phyloP scores from a whole-genome alignment of 2,888 invertebrate genomes.

The Suillia variegata region DNA sequence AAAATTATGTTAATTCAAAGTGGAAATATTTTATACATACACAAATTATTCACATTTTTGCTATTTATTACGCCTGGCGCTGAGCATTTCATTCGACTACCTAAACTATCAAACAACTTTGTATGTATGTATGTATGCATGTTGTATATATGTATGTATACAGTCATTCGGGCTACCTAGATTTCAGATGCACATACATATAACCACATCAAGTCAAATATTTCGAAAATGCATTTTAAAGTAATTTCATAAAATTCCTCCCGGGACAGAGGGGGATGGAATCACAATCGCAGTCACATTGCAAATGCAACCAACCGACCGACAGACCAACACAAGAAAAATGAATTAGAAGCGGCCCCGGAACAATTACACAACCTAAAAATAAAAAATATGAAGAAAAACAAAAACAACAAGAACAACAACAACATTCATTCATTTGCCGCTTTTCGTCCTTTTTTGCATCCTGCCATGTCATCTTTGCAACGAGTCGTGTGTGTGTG shows the following conservation, averaged over 20 bases:
- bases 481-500: not conserved
- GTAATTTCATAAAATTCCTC: no score
- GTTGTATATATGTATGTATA: no score
- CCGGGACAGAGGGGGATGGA: not conserved
- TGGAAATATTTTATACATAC: constrained; percentile 30
- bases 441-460: no score
- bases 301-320: not conserved
- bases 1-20: constrained; percentile 49
- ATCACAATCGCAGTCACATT: not conserved
- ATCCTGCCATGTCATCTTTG: not conserved
- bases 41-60: not conserved
- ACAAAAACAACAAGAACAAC: not conserved
- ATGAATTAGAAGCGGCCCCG: constrained; percentile 3
- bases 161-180: no score
- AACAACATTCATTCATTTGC: no score
- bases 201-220: no score
- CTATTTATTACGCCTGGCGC: not conserved
- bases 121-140: not conserved
- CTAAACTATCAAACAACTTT: no score
- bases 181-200: no score
- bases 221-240: no score
- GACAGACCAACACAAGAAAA: not conserved
- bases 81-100: not conserved
- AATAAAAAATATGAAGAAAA: not conserved
- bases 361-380: not conserved